Conservation (phyloP, 2,113 vertebrate genomes). For the Dromas ardeola region DNA sequence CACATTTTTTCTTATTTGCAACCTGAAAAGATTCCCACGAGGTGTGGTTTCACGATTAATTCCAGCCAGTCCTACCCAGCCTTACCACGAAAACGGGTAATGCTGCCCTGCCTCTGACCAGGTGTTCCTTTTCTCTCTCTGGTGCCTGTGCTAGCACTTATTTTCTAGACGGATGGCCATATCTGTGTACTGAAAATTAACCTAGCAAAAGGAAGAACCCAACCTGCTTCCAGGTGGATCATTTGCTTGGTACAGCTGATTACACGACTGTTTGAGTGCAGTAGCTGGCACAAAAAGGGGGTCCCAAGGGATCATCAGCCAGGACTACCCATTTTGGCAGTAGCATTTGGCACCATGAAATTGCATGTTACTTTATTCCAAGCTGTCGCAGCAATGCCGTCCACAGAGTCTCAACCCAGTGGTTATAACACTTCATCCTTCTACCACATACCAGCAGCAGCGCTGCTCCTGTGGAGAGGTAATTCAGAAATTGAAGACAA, state of each 20-base stretch:
- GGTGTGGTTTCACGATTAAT: conserved; percentile 5
- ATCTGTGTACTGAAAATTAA: background rate
- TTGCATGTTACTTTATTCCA: background rate
- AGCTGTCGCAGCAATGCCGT: background rate
- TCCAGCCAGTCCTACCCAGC: background rate
- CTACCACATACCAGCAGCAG: background rate
- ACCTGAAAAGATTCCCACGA: background rate
- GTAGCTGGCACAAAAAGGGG: background rate
- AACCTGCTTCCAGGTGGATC: background rate
- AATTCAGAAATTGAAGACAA: background rate
- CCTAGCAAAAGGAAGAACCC: background rate
- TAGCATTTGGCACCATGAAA: background rate
- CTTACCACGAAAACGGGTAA: background rate
- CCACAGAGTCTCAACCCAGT: background rate
- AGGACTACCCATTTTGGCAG: background rate
- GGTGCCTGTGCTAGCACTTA: background rate
- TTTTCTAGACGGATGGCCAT: background rate
- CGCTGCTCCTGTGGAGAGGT: background rate
- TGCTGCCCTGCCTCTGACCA: background rate
- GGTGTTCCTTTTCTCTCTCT: background rate
- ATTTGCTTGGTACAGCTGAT: background rate
- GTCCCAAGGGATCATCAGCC: background rate
- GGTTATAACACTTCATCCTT: background rate
- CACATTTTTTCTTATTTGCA: background rate
- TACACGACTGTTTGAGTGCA: background rate